Percentiles rank a stretch among this genome's conserved stretches.
Evolutionary conservation across 2,888 invertebrate species (phyloP).

Genomic region (Pandemis corylana): DNA sequence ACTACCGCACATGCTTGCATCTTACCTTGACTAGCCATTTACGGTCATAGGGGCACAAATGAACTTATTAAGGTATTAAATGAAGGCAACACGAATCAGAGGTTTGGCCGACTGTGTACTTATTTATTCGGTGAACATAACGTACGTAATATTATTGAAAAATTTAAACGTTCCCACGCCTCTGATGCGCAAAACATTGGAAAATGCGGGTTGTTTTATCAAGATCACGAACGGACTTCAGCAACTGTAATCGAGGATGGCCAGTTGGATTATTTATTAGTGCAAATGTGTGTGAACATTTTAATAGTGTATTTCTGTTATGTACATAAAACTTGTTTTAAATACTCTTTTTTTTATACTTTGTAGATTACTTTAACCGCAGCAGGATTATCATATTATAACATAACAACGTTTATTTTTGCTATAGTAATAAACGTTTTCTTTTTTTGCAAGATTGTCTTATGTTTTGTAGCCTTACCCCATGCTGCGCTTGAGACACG

Average conservation of each 20-base stretch:
- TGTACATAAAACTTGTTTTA: conserved; percentile 65
- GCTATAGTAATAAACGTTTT: no score
- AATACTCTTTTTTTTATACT: background rate
- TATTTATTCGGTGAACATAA: background rate
- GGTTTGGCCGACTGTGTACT: background rate
- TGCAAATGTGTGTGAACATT: conserved; percentile 52
- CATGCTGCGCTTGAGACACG: no score
- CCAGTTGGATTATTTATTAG: conserved; percentile 55
- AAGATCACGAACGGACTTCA: background rate
- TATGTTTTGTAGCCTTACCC: no score
- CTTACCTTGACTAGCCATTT: conserved; percentile 64
- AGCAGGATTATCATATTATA: no score
- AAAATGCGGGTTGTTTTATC: background rate
- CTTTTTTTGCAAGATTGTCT: no score
- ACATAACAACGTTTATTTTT: no score
- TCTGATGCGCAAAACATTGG: background rate
- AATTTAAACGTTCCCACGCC: background rate
- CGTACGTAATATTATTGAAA: background rate
- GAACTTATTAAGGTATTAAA: conserved; percentile 10
- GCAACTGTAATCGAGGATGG: conserved; percentile 55
- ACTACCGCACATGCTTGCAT: conserved; percentile 42
- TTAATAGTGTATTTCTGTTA: conserved; percentile 56
- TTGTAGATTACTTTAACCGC: background rate
- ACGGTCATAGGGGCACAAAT: conserved; percentile 12
- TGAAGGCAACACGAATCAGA: background rate